Percentiles rank a stretch among this genome's conserved stretches.
phyloP scores from a whole-genome alignment of 2,888 invertebrate species.

The Busseola fusca region DNA sequence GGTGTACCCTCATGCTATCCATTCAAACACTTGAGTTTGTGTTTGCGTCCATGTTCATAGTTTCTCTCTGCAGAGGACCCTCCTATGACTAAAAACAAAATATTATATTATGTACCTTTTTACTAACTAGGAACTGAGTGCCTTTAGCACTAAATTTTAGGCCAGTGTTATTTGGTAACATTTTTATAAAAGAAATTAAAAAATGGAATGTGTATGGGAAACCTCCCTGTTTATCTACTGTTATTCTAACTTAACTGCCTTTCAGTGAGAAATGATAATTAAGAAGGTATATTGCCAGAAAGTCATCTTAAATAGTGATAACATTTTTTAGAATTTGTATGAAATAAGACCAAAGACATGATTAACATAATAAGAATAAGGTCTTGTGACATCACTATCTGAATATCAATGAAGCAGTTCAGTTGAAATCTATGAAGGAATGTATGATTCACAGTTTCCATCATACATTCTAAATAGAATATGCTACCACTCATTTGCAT shows the following conservation, averaged over 20 bases:
- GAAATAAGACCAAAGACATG: conserved; percentile 36
- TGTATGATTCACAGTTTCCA: conserved; percentile 22
- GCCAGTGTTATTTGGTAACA: conserved; percentile 27
- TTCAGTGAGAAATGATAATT: conserved; percentile 48
- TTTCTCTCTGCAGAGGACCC: conserved; percentile 90
- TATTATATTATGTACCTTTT: conserved; percentile 18
- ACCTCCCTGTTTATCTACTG: conserved; percentile 16
- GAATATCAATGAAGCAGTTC: conserved; percentile 35
- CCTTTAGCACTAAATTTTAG: conserved; percentile 47
- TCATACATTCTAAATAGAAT: conserved; percentile 8
- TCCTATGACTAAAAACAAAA: conserved; percentile 85
- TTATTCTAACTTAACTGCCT: conserved; percentile 43
- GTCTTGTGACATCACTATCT: conserved; percentile 38
- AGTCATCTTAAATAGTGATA: conserved; percentile 14
- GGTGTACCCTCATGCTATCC: conserved; percentile 95
- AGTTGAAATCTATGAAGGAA: conserved; percentile 19
- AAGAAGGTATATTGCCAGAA: conserved; percentile 12
- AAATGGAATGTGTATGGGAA: conserved; percentile 11
- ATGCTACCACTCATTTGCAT: conserved; percentile 10
- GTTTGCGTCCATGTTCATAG: conserved; percentile 93
- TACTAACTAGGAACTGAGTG: conserved; percentile 35
- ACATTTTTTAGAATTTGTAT: conserved; percentile 8
- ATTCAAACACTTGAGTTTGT: conserved; percentile 94
- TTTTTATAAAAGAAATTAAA: conserved; percentile 18
- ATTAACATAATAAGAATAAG: conserved; percentile 11